Conservation (phyloP, 2,113 vertebrate genomes). For the Plectropomus leopardus region DNA sequence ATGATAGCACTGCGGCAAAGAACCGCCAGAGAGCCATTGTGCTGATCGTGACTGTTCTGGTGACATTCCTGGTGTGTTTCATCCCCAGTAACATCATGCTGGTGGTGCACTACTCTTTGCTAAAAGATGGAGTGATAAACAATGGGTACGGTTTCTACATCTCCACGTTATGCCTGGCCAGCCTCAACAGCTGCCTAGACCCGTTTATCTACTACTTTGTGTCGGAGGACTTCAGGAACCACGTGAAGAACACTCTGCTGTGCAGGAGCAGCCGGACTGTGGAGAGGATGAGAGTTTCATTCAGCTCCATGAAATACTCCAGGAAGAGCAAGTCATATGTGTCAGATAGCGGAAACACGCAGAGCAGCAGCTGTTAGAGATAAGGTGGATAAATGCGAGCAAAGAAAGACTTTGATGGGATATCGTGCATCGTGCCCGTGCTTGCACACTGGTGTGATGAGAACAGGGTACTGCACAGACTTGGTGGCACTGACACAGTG, state of each 20-base stretch:
- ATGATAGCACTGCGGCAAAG: conserved; percentile 82
- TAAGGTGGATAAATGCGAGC: neutral
- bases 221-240: conserved; percentile 93
- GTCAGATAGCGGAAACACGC: conserved; percentile 84
- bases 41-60: conserved; percentile 88
- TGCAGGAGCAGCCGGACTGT: conserved; percentile 91
- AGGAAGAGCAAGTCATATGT: conserved; percentile 87
- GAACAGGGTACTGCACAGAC: neutral
- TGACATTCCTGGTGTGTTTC: conserved; percentile 93
- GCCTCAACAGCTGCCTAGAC: conserved; percentile 95
- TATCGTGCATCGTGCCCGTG: neutral
- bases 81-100: conserved; percentile 94
- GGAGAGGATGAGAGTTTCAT: conserved; percentile 91
- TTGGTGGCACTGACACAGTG: neutral
- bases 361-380: conserved; percentile 86
- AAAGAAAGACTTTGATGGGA: neutral
- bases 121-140: conserved; percentile 76
- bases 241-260: conserved; percentile 92
- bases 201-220: conserved; percentile 97
- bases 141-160: conserved; percentile 89
- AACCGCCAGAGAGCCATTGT: conserved; percentile 87
- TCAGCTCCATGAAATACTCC: conserved; percentile 90
- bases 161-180: conserved; percentile 88
- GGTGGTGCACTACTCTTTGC: conserved; percentile 89
- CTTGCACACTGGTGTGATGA: no score